Base-by-base conservation (phyloP, 2,797 vertebrate genomes). In the Gymnothorax javanicus region DNA sequence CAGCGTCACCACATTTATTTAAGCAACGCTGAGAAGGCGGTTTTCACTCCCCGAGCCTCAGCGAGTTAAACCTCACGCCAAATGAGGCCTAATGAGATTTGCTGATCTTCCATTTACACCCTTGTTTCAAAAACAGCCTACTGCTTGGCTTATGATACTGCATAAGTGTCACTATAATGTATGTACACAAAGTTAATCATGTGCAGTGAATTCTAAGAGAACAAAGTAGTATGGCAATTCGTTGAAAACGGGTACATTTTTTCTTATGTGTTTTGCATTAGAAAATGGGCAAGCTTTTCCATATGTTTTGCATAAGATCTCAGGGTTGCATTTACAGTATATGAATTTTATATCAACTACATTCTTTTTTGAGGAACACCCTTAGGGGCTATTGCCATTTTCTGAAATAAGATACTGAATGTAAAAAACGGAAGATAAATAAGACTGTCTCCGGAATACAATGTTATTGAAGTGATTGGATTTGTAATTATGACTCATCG, bases 61-160 rank as follows among this genome's bases (percentile, higher is more conserved):
- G 60, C 13, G 60, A 4, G 62, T 64, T 64, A 64, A 64, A 23
- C 62, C 62, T 67, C 62, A 8, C 8, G 62, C 62, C 62, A 67
- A n/a, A 67, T 7, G 62, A 67, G 23, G 50, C 17, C 84, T 85
- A 85, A 85, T 57, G 84, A 85, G 64, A 85, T 71, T 73, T 27
- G 67, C 2, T 43, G 33, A 43, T 85, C 84, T 56, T 77, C 52
- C 73, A 77, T 12, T 7, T 77, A 15, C 12, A 5, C 43, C 43
- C 27, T 7, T 13, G 12, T 11, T 77, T 77, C 73, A 77, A 33
- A 67, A 77, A 33, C 43, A 1, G 43, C 3, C 33, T 52, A 50
- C 43, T 52, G 7, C 43, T 33, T 6, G 1, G 25, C 69, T 73
- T 73, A 73, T 8, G 12, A 43, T 27, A 73, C 27, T 1, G 25